Base-by-base conservation (phyloP, 2,113 vertebrate genomes). In the Hippocampus guttulatus region DNA sequence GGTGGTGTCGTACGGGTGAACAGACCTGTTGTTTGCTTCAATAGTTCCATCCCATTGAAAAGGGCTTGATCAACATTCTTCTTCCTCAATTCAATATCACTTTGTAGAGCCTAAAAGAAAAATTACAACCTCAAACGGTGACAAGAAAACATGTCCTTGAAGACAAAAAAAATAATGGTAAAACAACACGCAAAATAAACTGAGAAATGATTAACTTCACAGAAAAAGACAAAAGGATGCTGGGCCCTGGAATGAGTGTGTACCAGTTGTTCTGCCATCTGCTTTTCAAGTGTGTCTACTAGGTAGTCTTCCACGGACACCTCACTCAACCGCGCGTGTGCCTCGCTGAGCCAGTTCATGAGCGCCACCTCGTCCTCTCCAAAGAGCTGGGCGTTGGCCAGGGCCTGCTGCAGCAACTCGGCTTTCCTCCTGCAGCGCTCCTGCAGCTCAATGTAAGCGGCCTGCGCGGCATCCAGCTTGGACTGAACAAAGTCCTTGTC, bases 341-440 rank as follows among this genome's bases (percentile, higher is more conserved):
- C 89, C 89, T 98, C 96, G 33, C 89, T 94, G 78, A 99, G 94
- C 97, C 97, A 99, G 91, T 95, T 98, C 94, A 98, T 95, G 87
- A 99, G 85, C 65, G 95, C 96, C 86, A 98, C 96, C 90, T 98
- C 95, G 0, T 98, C 96, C 79, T 97, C 95, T 73, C 96, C 96
- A 85, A 98, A 99, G 86, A 97, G 93, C 90, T 93, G 95, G 78
- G 96, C 95, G 79, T 99, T 98, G 75, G 93, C 94, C 89, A 94
- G 92, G 64, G 97, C 96, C 91, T 96, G 95, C 77, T 92, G 94
- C 75, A 98, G 93, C 81, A 96, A 92, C 88, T 95, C 94, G 30
- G 93, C 94, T 88, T 93, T 94, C 88, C 91, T 93, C 87, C 89
- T 91, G 87, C 92, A 95, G 84, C 93, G 94, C 90, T 96, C 95